Conservation (phyloP, 53 echinoderm and acorn worm species). For the Pentamera pediparva region DNA sequence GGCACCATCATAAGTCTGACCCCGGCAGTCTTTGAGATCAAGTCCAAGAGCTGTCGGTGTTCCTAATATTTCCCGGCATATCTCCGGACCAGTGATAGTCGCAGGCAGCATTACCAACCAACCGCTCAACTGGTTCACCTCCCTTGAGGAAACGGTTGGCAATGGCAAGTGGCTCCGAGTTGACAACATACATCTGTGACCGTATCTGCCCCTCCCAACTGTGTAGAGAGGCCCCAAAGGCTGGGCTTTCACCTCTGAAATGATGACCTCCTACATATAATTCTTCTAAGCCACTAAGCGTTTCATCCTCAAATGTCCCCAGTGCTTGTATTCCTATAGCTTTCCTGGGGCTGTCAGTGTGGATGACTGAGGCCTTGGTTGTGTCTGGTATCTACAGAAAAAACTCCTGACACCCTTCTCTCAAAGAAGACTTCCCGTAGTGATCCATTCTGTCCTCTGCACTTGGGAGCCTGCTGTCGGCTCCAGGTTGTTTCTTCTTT, state of each 20-base stretch:
- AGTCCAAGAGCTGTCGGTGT: not conserved
- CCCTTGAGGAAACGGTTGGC: slow-evolving; percentile 34
- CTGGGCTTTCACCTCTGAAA: slow-evolving; percentile 31
- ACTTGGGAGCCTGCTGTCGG: too few species aligned
- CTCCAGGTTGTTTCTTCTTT: too few species aligned
- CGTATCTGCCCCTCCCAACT: slow-evolving; percentile 35
- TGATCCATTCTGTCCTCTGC: too few species aligned
- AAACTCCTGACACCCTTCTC: too few species aligned
- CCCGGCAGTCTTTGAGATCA: slow-evolving; percentile 5
- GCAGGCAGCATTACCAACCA: slow-evolving; percentile 10
- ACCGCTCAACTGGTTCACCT: slow-evolving; percentile 17
- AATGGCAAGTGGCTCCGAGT: slow-evolving; percentile 51
- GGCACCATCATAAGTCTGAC: slow-evolving; percentile 47
- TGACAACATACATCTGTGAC: slow-evolving; percentile 27
- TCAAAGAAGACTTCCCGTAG: too few species aligned
- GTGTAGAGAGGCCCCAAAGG: slow-evolving; percentile 18
- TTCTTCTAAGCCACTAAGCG: slow-evolving; percentile 23
- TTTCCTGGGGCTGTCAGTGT: not conserved
- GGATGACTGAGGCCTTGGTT: too few species aligned
- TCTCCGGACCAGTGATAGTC: slow-evolving; percentile 25
- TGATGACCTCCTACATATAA: slow-evolving; percentile 20
- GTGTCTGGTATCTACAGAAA: too few species aligned
- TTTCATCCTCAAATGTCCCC: too few species aligned
- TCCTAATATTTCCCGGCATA: not conserved
- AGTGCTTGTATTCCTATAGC: too few species aligned